A percentile compares a stretch with the other conserved stretches of the same genome.
These are phyloP conservation scores for Meliscaeva auricollis DNA, from an alignment of 2,888 invertebrate species.

Conservation along the genomic window DNA sequence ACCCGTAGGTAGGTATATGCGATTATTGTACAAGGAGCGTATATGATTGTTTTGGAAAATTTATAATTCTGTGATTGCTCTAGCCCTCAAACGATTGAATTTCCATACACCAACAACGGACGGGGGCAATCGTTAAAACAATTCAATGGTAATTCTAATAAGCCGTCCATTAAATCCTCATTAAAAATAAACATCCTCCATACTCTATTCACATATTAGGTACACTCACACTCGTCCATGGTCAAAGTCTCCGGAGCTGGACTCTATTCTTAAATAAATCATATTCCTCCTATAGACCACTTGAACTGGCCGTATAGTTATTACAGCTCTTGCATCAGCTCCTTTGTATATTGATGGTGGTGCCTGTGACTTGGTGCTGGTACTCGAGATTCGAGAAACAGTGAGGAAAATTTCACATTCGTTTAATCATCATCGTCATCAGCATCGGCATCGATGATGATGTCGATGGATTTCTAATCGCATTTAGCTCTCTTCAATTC, in stretches of 20 bases:
- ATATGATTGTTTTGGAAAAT: constrained; percentile 46
- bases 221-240: neutral
- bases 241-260: constrained; percentile 8
- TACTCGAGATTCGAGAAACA: constrained; percentile 31
- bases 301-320: constrained; percentile 41
- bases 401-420: constrained; percentile 59
- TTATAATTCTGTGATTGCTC: constrained; percentile 50
- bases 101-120: constrained; percentile 33
- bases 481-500: constrained; percentile 74
- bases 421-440: constrained; percentile 67
- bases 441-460: constrained; percentile 38
- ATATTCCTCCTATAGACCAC: constrained; percentile 44
- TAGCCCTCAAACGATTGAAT: constrained; percentile 20
- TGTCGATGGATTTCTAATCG: constrained; percentile 73
- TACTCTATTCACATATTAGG: neutral
- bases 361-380: neutral
- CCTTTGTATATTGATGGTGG: neutral
- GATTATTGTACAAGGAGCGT: neutral
- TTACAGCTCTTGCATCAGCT: constrained; percentile 2
- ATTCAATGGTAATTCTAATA: constrained; percentile 70
- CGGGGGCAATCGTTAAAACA: constrained; percentile 59
- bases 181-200: constrained; percentile 73
- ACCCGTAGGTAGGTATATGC: neutral
- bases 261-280: constrained; percentile 63
- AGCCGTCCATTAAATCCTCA: constrained; percentile 73